A percentile compares a stretch with the other conserved stretches of the same genome.
Conservation (phyloP, 1,140 invertebrate species). For the Rhizoglyphus robini region DNA sequence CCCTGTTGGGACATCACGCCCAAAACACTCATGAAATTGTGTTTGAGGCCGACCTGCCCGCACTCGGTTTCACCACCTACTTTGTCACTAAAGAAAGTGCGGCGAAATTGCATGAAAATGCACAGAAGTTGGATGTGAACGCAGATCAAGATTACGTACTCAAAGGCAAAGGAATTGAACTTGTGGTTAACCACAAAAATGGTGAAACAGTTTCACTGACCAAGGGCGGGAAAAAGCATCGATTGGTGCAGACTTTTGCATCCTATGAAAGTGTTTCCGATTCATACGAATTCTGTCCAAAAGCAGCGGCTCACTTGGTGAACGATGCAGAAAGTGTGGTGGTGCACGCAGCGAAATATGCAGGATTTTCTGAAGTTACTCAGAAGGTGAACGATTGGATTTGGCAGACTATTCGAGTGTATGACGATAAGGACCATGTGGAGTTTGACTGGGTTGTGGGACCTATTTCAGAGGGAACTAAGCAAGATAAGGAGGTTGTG, state of each 20-base stretch:
- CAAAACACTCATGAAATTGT: constrained; percentile 33
- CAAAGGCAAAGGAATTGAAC: constrained; percentile 14
- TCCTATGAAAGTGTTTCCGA: not conserved
- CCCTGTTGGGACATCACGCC: constrained; percentile 32
- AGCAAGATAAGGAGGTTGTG: constrained; percentile 39
- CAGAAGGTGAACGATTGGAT: constrained; percentile 59
- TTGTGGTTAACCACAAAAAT: constrained; percentile 17
- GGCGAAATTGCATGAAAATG: not conserved
- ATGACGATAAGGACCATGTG: constrained; percentile 45
- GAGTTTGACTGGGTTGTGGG: constrained; percentile 89
- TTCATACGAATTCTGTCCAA: constrained; percentile 9
- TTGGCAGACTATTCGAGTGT: constrained; percentile 62
- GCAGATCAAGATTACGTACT: constrained; percentile 15
- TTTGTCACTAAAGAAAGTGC: constrained; percentile 27
- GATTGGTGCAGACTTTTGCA: constrained; percentile 7
- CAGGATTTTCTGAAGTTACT: constrained; percentile 54
- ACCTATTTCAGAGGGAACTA: constrained; percentile 58
- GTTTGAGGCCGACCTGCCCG: constrained; percentile 32
- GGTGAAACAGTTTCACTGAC: constrained; percentile 26
- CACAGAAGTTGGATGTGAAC: not conserved
- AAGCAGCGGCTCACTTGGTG: not conserved
- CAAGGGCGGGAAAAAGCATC: not conserved
- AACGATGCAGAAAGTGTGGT: not conserved
- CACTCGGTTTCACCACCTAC: constrained; percentile 37
- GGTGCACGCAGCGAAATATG: not conserved